Evolutionary conservation across 1,140 invertebrate species (phyloP).

Genomic region (Solenopsis invicta): DNA sequence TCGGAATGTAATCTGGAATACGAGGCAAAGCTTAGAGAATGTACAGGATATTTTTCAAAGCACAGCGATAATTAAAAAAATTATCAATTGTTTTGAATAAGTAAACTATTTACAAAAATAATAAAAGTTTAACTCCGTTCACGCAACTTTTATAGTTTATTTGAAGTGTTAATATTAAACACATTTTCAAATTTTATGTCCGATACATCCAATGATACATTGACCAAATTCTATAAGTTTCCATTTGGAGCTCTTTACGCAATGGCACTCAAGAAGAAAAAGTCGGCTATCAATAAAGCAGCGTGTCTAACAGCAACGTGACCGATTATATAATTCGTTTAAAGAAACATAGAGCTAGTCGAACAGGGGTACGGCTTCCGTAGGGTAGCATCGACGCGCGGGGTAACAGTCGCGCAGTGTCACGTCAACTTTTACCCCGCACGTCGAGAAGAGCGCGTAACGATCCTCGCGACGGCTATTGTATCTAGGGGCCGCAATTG

Average conservation of each 20-base stretch:
- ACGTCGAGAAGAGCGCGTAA: neutral
- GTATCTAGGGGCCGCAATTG: neutral
- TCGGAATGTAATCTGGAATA: neutral
- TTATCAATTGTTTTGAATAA: too few relatives aligned
- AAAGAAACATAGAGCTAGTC: constrained; percentile 69
- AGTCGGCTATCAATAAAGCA: constrained; percentile 75
- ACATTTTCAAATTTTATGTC: too few relatives aligned
- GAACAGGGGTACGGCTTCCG: constrained; percentile 80
- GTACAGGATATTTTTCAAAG: too few relatives aligned
- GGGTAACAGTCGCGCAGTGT: constrained; percentile 44
- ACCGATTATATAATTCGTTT: constrained; percentile 82
- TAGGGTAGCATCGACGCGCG: constrained; percentile 33
- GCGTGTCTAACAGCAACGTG: constrained; percentile 74
- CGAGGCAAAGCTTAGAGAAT: neutral
- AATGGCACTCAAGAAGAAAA: neutral
- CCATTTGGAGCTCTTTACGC: neutral
- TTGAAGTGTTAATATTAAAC: too few relatives aligned
- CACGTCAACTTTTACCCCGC: constrained; percentile 48
- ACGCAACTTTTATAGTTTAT: too few relatives aligned
- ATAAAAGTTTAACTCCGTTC: too few relatives aligned
- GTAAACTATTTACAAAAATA: too few relatives aligned
- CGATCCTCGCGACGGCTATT: neutral
- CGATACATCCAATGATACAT: too few relatives aligned
- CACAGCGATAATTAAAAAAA: too few relatives aligned
- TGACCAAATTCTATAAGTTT: neutral